These are phyloP conservation scores for Phytoseiulus persimilis DNA, from an alignment of 2,888 invertebrate species.

Conservation along the genomic window DNA sequence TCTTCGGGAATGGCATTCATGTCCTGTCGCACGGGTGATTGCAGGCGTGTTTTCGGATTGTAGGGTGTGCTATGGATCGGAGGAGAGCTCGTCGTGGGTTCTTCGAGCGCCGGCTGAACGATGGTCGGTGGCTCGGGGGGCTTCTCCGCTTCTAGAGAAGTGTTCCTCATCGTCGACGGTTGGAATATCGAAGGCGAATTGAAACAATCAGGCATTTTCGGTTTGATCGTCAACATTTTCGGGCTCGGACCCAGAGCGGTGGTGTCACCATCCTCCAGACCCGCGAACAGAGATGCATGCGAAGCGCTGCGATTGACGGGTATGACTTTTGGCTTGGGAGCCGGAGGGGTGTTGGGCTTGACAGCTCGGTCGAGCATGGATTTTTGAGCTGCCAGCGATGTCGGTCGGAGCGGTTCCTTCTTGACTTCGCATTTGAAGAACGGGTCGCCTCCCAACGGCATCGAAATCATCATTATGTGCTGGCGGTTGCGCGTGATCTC, in stretches of 20 bases:
- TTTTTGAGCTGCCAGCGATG: conserved; percentile 15
- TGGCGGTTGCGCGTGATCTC: background rate
- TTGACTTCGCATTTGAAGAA: conserved; percentile 27
- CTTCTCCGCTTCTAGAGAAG: background rate
- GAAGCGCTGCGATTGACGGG: background rate
- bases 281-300: conserved; percentile 23
- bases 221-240: conserved; percentile 28
- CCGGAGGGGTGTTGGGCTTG: background rate
- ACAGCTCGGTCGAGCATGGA: background rate
- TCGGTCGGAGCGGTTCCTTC: conserved; percentile 14
- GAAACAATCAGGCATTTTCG: conserved; percentile 6
- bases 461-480: conserved; percentile 14
- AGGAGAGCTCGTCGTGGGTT: background rate
- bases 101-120: background rate
- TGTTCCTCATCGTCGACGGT: background rate
- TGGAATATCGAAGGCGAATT: background rate
- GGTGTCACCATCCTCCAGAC: conserved; percentile 13
- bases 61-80: conserved; percentile 8
- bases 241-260: background rate
- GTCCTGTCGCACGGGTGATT: conserved; percentile 11
- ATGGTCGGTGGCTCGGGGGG: background rate
- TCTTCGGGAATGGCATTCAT: conserved; percentile 24
- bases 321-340: background rate
- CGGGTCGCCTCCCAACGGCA: conserved; percentile 25
- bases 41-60: conserved; percentile 44